phyloP scores from a whole-genome alignment of 2,888 invertebrate genomes.

The Punctoribates punctum region DNA sequence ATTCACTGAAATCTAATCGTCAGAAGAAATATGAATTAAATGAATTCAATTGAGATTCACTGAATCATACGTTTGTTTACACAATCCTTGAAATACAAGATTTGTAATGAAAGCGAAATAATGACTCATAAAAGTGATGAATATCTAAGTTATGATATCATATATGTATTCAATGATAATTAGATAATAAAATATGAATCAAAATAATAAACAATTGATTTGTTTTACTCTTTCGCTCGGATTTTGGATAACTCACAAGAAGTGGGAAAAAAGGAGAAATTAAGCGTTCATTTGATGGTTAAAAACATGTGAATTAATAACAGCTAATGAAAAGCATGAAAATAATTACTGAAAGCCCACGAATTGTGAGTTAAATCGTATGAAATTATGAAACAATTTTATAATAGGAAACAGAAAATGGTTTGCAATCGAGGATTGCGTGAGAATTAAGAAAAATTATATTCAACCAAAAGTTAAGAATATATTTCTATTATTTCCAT shows the following conservation, averaged over 20 bases:
- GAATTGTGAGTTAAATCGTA: not conserved
- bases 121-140: not conserved
- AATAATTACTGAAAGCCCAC: not conserved
- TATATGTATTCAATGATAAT: conserved; percentile 9
- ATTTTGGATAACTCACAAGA: not conserved
- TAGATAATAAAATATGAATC: not conserved
- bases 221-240: not conserved
- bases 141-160: not conserved
- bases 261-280: conserved; percentile 3
- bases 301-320: not conserved
- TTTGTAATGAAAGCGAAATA: not conserved
- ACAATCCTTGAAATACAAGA: not conserved
- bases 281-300: not conserved
- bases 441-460: not conserved
- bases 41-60: not conserved
- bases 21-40: not conserved
- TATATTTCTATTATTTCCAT: conserved; percentile 6
- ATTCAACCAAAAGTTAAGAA: not conserved
- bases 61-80: not conserved
- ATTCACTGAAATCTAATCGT: not conserved
- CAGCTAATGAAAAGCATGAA: not conserved
- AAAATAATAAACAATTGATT: conserved; percentile 11
- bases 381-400: not conserved
- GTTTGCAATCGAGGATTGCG: not conserved
- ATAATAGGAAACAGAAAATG: conserved; percentile 2